A percentile compares a stretch with the other conserved stretches of the same genome.
Conservation (phyloP, 2,888 invertebrate genomes). For the Conistra vaccinii region DNA sequence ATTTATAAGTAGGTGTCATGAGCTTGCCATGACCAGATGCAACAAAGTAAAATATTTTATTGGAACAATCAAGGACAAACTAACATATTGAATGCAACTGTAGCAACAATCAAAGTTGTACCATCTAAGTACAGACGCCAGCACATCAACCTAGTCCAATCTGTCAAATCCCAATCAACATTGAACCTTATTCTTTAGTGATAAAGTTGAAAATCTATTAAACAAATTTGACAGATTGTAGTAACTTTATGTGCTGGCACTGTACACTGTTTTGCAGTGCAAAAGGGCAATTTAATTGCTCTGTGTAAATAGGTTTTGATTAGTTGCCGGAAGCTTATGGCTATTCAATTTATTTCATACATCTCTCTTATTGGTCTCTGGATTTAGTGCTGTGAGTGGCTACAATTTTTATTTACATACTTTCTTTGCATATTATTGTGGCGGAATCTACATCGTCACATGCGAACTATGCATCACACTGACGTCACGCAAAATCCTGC, state of each 20-base stretch:
- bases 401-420: no score
- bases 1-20: neutral
- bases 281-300: constrained; percentile 29
- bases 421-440: no score
- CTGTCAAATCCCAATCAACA: no score
- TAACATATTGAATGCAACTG: constrained; percentile 24
- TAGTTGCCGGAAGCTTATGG: constrained; percentile 2
- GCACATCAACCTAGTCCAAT: no score
- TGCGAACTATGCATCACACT: no score
- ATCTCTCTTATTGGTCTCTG: neutral
- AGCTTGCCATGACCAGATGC: constrained; percentile 4
- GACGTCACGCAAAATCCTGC: no score
- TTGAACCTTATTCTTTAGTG: no score
- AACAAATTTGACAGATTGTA: no score
- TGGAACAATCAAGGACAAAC: constrained; percentile 30
- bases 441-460: no score
- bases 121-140: no score
- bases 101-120: constrained; percentile 10
- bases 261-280: constrained; percentile 3
- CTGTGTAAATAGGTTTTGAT: constrained; percentile 8
- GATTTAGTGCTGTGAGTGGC: neutral
- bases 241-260: no score
- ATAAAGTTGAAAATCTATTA: no score
- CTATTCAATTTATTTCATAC: constrained; percentile 17
- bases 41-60: constrained; percentile 29